Conservation (phyloP, 2,888 invertebrate genomes). For the Acanthosepion lycidas region DNA sequence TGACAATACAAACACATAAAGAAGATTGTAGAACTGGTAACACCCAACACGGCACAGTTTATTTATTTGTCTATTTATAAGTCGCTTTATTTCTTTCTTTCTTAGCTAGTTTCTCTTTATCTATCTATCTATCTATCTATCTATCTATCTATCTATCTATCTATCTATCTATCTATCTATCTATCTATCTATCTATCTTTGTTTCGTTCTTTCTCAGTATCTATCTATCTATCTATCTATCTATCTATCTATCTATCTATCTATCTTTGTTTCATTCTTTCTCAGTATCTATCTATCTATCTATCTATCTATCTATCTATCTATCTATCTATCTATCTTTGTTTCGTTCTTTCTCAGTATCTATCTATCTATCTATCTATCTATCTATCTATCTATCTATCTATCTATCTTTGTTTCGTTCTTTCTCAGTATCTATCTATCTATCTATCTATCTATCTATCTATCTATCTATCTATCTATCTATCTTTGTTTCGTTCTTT, state of each 20-base stretch:
- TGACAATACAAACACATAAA: background rate
- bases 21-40: background rate
- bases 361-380: background rate
- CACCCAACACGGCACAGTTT: background rate
- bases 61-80: background rate
- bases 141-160: too few species aligned
- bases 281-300: background rate
- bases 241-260: too few species aligned
- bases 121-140: constrained; percentile 8
- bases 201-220: too few species aligned
- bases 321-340: background rate
- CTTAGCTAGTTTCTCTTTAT: background rate
- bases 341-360: too few species aligned
- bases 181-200: constrained; percentile 7
- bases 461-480: background rate
- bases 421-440: background rate
- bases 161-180: too few species aligned
- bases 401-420: background rate
- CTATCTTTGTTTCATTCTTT: background rate
- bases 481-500: background rate
- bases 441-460: background rate
- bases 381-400: background rate
- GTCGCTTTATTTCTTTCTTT: background rate
- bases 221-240: background rate
- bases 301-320: background rate